Conservation (phyloP, 2,113 vertebrate species). For the Meriones unguiculatus region DNA sequence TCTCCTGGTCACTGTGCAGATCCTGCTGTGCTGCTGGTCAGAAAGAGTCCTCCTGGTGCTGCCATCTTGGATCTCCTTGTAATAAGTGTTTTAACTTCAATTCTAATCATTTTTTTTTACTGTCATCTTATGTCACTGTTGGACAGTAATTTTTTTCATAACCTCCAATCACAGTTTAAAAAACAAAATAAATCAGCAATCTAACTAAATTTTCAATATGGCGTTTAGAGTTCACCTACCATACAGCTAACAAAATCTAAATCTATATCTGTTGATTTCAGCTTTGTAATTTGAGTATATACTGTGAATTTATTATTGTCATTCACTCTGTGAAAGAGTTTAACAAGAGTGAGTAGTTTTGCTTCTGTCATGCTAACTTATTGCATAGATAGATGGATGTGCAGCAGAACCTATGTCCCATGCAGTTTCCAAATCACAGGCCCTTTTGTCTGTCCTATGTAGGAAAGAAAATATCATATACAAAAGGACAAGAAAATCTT, state of each 20-base stretch:
- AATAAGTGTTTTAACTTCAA: neutral
- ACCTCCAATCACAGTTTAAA: neutral
- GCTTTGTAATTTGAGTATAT: neutral
- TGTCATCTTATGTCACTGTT: neutral
- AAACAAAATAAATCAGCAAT: neutral
- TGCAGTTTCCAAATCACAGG: neutral
- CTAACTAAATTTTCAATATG: neutral
- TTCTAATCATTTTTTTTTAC: neutral
- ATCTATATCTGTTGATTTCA: neutral
- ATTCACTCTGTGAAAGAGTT: neutral
- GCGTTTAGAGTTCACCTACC: neutral
- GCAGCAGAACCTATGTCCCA: neutral
- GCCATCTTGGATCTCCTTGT: neutral
- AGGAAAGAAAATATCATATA: neutral
- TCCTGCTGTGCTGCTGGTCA: no score
- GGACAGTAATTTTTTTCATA: neutral
- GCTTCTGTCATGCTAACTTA: neutral
- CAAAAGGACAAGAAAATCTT: neutral
- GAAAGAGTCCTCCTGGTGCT: no score
- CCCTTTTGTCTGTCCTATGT: neutral
- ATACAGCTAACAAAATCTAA: neutral
- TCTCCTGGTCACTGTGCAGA: no score
- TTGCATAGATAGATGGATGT: neutral
- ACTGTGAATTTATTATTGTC: neutral
- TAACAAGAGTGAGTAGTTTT: neutral